Percentiles rank a stretch among this genome's conserved stretches.
Evolutionary conservation across 2,888 invertebrate species (phyloP).

Genomic region (Pardosa pseudoannulata): DNA sequence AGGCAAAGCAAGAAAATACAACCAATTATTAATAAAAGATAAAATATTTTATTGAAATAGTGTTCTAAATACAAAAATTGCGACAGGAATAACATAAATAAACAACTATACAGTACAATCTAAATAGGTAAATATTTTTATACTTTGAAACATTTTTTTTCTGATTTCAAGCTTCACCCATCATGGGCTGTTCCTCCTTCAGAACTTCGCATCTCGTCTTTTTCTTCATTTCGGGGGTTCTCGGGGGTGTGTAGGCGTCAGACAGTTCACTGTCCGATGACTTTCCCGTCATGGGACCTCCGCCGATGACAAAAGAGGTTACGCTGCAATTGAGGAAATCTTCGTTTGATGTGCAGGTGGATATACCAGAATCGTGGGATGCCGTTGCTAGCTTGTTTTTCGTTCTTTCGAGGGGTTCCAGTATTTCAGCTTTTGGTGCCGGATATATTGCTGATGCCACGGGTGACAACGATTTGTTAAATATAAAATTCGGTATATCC

Average conservation of each 20-base stretch:
- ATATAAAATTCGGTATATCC: constrained; percentile 70
- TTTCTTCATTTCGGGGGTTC: constrained; percentile 18
- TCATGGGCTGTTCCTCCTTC: background rate
- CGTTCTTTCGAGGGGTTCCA: background rate
- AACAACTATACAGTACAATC: no score
- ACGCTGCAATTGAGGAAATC: constrained; percentile 65
- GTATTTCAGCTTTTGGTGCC: background rate
- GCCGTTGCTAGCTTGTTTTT: background rate
- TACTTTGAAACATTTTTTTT: no score
- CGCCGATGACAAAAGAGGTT: constrained; percentile 51
- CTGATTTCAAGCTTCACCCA: background rate
- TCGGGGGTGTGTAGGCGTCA: constrained; percentile 44
- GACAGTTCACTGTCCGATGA: constrained; percentile 61
- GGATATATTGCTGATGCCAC: constrained; percentile 15
- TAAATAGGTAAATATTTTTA: no score
- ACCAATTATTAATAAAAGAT: no score
- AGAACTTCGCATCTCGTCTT: background rate
- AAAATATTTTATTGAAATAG: no score
- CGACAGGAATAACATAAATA: no score
- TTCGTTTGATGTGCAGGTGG: constrained; percentile 11
- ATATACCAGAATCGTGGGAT: constrained; percentile 60
- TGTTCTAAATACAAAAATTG: no score
- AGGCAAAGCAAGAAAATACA: no score
- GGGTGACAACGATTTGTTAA: constrained; percentile 43
- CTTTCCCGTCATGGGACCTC: constrained; percentile 25